A percentile compares a stretch with the other conserved stretches of the same genome.
Evolutionary conservation across 2,113 vertebrate genomes (phyloP).

Genomic region (Myodes glareolus): DNA sequence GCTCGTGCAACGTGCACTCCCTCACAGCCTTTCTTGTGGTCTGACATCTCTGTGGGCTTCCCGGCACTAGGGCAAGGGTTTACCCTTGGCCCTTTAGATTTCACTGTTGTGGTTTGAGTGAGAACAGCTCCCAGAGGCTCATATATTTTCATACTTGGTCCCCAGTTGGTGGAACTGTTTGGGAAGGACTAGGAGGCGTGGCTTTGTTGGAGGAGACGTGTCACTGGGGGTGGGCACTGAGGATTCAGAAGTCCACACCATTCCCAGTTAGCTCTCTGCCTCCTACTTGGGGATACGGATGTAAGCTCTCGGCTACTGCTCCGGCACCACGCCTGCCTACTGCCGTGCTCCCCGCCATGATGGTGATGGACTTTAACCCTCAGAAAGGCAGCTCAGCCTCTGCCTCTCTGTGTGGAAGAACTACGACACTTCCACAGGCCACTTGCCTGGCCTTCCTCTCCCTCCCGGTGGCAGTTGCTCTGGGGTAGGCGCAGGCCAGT

Average conservation of each 20-base stretch:
- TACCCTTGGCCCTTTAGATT: not conserved
- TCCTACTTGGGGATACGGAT: not conserved
- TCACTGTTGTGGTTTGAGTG: not conserved
- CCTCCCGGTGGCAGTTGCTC: not conserved
- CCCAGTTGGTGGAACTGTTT: not conserved
- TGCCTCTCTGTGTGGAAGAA: not conserved
- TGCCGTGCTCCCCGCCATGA: not conserved
- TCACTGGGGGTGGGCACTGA: not conserved
- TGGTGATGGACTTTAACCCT: not conserved
- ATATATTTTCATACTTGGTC: not conserved
- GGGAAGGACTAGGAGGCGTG: not conserved
- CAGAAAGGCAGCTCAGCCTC: not conserved
- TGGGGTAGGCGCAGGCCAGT: not conserved
- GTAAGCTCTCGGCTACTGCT: not conserved
- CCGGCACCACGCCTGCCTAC: not conserved
- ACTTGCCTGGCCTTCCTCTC: not conserved
- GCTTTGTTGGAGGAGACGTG: not conserved
- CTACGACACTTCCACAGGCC: not conserved
- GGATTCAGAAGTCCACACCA: not conserved
- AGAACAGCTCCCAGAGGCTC: not conserved
- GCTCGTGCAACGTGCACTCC: slow-evolving; percentile 36
- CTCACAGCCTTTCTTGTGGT: not conserved
- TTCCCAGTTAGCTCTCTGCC: not conserved
- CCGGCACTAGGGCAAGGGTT: slow-evolving; percentile 32
- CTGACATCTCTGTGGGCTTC: slow-evolving; percentile 56